These are phyloP conservation scores for Tricholaema leucomelas DNA, from an alignment of 2,113 vertebrate genomes.

Conservation along the genomic window DNA sequence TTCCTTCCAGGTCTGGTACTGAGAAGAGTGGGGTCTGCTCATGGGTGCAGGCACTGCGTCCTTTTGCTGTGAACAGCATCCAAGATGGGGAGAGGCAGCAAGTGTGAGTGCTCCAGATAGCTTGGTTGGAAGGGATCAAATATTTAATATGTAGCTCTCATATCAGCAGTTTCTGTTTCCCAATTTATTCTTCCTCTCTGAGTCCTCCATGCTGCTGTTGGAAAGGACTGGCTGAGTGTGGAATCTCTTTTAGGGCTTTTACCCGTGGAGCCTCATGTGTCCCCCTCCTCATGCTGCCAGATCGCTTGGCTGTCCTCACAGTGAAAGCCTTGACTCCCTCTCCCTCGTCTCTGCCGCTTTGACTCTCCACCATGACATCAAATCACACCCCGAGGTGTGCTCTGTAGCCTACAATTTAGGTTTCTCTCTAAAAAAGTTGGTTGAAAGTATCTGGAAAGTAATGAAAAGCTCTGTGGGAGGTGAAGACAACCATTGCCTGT, in stretches of 20 bases:
- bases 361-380: background rate
- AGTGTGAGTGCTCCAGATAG: background rate
- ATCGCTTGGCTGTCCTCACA: background rate
- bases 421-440: background rate
- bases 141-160: background rate
- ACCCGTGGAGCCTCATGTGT: background rate
- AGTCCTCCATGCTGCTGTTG: background rate
- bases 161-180: background rate
- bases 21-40: background rate
- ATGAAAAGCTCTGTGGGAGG: background rate
- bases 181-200: background rate
- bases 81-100: background rate
- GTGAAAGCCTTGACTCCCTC: accelerated
- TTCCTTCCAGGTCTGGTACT: background rate
- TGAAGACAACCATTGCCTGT: background rate
- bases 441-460: conserved; percentile 11
- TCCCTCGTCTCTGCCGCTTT: no score
- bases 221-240: background rate
- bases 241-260: background rate
- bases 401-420: background rate
- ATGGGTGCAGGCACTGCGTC: background rate
- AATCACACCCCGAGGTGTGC: background rate
- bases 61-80: background rate
- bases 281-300: background rate
- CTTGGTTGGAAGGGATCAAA: background rate